Conservation (phyloP, 2,797 vertebrate genomes). For the Diglossa cyanea region DNA sequence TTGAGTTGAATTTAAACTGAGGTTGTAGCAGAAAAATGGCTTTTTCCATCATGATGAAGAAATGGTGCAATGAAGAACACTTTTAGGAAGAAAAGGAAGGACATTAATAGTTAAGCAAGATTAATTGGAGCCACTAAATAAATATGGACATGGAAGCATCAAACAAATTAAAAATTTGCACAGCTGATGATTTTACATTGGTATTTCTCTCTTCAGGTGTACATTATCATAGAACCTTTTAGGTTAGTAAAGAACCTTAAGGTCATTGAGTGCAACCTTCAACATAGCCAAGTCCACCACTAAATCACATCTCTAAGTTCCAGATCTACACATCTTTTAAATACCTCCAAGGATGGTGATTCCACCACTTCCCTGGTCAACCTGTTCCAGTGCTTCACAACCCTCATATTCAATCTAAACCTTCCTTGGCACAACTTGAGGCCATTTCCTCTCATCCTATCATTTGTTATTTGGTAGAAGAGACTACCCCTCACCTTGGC, state of each 20-base stretch:
- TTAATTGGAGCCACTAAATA: neutral
- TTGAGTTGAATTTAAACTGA: neutral
- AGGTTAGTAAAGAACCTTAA: neutral
- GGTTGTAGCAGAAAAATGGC: neutral
- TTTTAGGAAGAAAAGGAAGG: neutral
- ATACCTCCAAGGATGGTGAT: neutral
- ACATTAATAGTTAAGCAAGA: neutral
- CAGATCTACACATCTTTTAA: neutral
- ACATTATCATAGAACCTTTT: neutral
- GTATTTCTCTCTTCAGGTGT: neutral
- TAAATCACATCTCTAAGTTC: neutral
- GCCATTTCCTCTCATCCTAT: accelerated
- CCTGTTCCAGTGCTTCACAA: neutral
- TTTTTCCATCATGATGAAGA: neutral
- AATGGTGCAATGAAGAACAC: neutral
- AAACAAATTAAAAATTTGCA: neutral
- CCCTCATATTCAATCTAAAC: neutral
- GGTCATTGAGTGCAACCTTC: neutral
- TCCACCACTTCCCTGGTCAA: neutral
- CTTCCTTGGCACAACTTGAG: neutral
- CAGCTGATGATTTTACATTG: neutral
- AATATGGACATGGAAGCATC: neutral
- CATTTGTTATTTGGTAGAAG: neutral
- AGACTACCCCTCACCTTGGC: accelerated
- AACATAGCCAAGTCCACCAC: neutral